Percentiles rank a stretch among this genome's conserved stretches.
Conservation (phyloP, 1,140 invertebrate genomes). For the Bombus pascuorum region DNA sequence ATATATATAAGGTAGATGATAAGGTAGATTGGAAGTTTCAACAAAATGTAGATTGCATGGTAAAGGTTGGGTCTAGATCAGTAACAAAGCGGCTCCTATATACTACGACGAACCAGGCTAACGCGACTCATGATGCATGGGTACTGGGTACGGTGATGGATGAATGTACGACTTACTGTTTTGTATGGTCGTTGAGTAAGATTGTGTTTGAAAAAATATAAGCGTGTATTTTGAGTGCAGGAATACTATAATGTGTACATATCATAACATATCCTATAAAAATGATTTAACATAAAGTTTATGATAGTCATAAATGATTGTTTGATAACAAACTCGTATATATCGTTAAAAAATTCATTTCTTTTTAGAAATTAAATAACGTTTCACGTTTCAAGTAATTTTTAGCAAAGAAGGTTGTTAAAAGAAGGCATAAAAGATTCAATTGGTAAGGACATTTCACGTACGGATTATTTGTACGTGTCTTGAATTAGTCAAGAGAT, state of each 20-base stretch:
- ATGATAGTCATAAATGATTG: too few species aligned
- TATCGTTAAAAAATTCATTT: too few species aligned
- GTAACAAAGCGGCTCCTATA: slow-evolving; percentile 14
- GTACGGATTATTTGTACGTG: not conserved
- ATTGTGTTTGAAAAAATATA: not conserved
- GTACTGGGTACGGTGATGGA: not conserved
- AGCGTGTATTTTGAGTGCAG: too few species aligned
- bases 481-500: not conserved
- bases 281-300: too few species aligned
- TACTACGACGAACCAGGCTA: slow-evolving; percentile 11
- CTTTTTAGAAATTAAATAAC: too few species aligned
- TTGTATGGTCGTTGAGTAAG: not conserved
- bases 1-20: not conserved
- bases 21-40: not conserved
- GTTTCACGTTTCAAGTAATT: not conserved
- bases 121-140: slow-evolving; percentile 17
- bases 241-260: too few species aligned
- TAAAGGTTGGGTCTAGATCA: slow-evolving; percentile 40
- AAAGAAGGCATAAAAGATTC: not conserved
- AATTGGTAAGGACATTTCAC: not conserved
- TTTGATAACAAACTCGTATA: too few species aligned
- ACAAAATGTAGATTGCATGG: slow-evolving; percentile 4
- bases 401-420: not conserved
- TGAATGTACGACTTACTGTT: not conserved
- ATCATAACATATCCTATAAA: too few species aligned